Evolutionary conservation across 2,888 invertebrate genomes (phyloP).

Genomic region (Oxytorus armatus): DNA sequence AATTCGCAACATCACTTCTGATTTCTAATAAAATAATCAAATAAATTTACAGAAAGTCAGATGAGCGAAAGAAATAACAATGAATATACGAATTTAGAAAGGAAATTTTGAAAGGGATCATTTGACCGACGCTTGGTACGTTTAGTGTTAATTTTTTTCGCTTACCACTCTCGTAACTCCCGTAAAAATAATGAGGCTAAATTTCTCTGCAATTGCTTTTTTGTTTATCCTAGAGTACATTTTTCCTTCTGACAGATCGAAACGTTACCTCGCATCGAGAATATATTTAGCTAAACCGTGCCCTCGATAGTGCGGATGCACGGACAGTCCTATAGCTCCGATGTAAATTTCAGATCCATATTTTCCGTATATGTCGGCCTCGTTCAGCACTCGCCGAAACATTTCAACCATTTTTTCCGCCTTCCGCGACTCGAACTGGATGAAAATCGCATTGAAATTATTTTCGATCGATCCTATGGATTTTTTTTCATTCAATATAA

Average conservation of each 20-base stretch:
- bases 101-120: too few relatives aligned
- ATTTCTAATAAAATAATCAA: too few relatives aligned
- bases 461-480: constrained; percentile 60
- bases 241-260: neutral
- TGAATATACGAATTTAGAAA: too few relatives aligned
- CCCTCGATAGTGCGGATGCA: constrained; percentile 40
- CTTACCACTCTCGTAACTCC: too few relatives aligned
- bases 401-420: constrained; percentile 31
- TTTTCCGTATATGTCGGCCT: constrained; percentile 31
- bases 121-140: too few relatives aligned
- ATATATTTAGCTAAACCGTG: constrained; percentile 36
- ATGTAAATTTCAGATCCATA: constrained; percentile 35
- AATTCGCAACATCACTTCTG: too few relatives aligned
- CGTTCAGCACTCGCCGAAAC: constrained; percentile 9
- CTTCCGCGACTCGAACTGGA: constrained; percentile 26
- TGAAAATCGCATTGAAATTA: constrained; percentile 59
- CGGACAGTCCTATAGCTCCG: constrained; percentile 24
- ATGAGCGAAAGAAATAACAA: too few relatives aligned
- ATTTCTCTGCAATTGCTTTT: too few relatives aligned
- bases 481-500: neutral
- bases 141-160: too few relatives aligned
- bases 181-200: too few relatives aligned
- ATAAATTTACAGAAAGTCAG: too few relatives aligned
- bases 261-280: constrained; percentile 43
- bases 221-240: neutral